Evolutionary conservation across 2,113 vertebrate species (phyloP), one percentile per base, ranked within the genome.

Genomic region (Dunckerocampus dactyliophorus): DNA sequence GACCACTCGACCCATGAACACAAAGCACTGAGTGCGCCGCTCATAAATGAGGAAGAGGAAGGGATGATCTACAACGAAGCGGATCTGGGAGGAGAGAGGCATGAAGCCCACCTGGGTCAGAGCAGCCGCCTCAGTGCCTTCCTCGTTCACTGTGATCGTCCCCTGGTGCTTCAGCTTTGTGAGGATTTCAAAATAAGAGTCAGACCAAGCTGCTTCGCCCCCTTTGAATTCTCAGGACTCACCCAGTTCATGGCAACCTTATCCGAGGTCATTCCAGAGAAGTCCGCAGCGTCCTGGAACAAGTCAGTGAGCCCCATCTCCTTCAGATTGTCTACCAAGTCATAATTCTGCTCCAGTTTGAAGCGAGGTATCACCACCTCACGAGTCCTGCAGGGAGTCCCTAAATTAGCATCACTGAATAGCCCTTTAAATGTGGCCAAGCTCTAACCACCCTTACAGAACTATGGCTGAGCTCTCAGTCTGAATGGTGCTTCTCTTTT

Each of bases 1-100:
- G 78, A 59, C 89, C 15, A 99, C 95, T 39, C 93, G 91, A 4
- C 97, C 97, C 87, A 96, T 92, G 89, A 98, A 99, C 43, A 99
- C 90, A 0, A 99, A 90, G 72, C 95, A 98, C 63, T 92, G 90
- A 47, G 96, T 98, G 53, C 94, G 96, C 31, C 96, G 95, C 69
- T 99, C 97, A 0, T 99, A 98, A 86, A 98, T 89, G 11, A 98
- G 88, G 72, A 99, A 97, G 62, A 99, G 77, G 74, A 99, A 99
- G 4, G 96, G 97, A 0, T 90, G 93, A 73, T 98, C 95, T 0
- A 92, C 90, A 0, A 88, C 47, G 8, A 99, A 97, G 16, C 90
- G 94, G 47, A 90, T 93, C 86, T 99, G 97, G 31, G 94, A 88
- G 15, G 96, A 95, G 51, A 99, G 89, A 0, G 97, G 97, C 95